Base-by-base conservation (phyloP, 2,113 vertebrate species). In the Amazona vittata region DNA sequence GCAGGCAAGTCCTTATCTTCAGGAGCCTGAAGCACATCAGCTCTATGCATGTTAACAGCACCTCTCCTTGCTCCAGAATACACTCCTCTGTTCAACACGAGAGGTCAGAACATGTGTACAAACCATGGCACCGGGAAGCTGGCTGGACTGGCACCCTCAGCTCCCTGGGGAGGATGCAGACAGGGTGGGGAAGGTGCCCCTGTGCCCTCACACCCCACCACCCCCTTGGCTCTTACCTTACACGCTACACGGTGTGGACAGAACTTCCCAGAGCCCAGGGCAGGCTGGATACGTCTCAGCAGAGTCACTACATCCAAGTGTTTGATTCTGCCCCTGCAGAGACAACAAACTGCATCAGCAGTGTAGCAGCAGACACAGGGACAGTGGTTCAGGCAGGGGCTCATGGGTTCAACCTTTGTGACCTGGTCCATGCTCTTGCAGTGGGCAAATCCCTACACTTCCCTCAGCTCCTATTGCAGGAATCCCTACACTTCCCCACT, bases 231-330 rank as follows among this genome's bases (percentile, higher is more conserved):
- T 44, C 94, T 88, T 96, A 99, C 99, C 99, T 99, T 99, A 95
- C 99, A 99, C 0, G 99, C 99, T 15, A 99, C 98, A n/a, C 98
- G 98, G 86, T 99, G 99, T 2, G 99, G 99, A 93, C 99, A 99
- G 98, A 99, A 99, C 96, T 99, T 99, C 62, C 99, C 99, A 6
- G 99, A 99, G 92, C 99, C 99, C 75, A 99, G 96, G 5, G 99
- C 99, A 59, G 99, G 99, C 93, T 99, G 99, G 91, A 99, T 99
- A 19, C 99, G 97, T 44, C 99, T 98, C 84, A 99, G 98, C 84
- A 99, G 97, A 19, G 99, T 99, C 91, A 99, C 99, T 74, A 99
- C 99, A 33, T 99, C 99, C 95, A 99, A 95, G 97, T 99, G 99
- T 91, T 99, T 99, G 95, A 99, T 99, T 69, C 99, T 98, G 12